These are phyloP conservation scores for Azemiops feae DNA, from an alignment of 2,113 vertebrate species.

Conservation along the genomic window DNA sequence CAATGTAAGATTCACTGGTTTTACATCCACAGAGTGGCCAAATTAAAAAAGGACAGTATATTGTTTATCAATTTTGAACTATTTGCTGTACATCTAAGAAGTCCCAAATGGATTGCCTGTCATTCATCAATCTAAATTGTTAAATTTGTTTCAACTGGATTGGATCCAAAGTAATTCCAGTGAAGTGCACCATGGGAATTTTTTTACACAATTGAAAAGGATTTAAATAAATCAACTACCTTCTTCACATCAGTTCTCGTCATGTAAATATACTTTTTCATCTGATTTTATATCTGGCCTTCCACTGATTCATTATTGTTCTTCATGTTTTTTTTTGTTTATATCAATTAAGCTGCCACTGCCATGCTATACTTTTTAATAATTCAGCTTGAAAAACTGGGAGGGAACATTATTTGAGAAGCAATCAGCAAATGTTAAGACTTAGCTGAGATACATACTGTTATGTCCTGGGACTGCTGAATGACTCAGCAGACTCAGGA, in stretches of 20 bases:
- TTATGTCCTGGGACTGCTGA: too few relatives aligned
- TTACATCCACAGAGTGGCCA: background rate
- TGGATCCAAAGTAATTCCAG: background rate
- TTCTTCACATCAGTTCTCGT: too few relatives aligned
- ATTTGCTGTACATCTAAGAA: background rate
- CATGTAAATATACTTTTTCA: background rate
- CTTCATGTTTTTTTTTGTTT: conserved; percentile 7
- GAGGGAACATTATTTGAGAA: conserved; percentile 33
- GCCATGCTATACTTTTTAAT: conserved; percentile 28
- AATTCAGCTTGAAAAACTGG: conserved; percentile 21
- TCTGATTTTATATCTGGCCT: conserved; percentile 24
- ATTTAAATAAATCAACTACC: background rate
- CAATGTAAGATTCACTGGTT: background rate
- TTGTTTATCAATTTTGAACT: background rate
- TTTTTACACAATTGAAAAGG: background rate
- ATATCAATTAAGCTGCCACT: conserved; percentile 24
- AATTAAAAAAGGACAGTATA: background rate
- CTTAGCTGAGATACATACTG: conserved; percentile 8
- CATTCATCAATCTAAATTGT: background rate
- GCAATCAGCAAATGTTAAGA: conserved; percentile 34
- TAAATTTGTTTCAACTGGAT: background rate
- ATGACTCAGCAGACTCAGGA: too few relatives aligned
- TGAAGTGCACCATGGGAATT: background rate
- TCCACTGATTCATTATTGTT: conserved; percentile 29
- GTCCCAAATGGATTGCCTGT: background rate